phyloP scores from a whole-genome alignment of 2,113 vertebrate genomes.

The Plotosus lineatus region DNA sequence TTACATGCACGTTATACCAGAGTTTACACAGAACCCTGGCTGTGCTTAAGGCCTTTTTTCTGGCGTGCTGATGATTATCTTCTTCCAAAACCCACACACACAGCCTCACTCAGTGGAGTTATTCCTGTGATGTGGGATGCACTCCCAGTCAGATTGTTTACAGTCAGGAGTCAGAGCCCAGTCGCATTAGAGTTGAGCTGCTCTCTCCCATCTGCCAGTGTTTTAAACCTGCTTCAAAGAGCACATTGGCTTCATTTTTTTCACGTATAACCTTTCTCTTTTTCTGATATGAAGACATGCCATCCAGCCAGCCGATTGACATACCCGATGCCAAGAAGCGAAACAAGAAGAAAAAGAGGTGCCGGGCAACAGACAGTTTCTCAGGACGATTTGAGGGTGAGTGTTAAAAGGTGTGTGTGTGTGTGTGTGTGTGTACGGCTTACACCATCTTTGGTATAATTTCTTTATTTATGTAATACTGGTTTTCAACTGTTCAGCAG shows the following conservation, averaged over 20 bases:
- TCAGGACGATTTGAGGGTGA: constrained; percentile 92
- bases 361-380: constrained; percentile 96
- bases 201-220: background rate
- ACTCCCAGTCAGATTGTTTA: background rate
- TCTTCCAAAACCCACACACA: background rate
- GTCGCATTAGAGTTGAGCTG: constrained; percentile 4
- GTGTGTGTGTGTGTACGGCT: too few relatives aligned
- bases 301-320: constrained; percentile 91
- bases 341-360: constrained; percentile 97
- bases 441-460: too few relatives aligned
- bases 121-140: constrained; percentile 20
- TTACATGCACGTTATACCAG: background rate
- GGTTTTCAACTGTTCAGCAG: background rate
- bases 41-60: background rate
- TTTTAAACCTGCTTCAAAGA: background rate
- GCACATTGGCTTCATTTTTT: background rate
- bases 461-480: background rate
- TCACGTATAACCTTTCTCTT: background rate
- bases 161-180: background rate
- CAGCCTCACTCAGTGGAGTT: background rate
- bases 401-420: background rate
- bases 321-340: constrained; percentile 96
- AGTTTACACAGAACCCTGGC: background rate
- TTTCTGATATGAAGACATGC: constrained; percentile 77
- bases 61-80: background rate